Conservation (phyloP, 2,888 invertebrate species). For the Dioctria linearis region DNA sequence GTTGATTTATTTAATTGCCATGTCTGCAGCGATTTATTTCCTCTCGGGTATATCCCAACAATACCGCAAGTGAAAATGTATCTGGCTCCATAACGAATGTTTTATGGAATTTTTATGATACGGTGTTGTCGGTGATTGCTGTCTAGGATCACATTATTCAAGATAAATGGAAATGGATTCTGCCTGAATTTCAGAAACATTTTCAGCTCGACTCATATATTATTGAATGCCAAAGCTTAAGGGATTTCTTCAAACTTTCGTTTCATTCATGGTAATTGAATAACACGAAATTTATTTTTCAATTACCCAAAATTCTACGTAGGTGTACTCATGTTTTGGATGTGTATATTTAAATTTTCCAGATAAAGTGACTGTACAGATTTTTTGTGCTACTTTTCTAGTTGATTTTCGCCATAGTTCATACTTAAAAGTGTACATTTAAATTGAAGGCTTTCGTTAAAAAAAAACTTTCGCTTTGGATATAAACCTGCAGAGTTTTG, state of each 20-base stretch:
- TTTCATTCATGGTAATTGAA: slow-evolving; percentile 9
- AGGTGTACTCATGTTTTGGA: too few species aligned
- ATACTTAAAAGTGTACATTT: too few species aligned
- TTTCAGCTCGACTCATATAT: slow-evolving; percentile 18
- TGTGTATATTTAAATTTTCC: too few species aligned
- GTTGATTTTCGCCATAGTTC: too few species aligned
- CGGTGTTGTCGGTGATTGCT: slow-evolving; percentile 40
- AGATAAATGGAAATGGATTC: slow-evolving; percentile 40
- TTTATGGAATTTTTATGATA: slow-evolving; percentile 50
- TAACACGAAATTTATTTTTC: neutral
- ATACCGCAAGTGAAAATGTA: slow-evolving; percentile 50
- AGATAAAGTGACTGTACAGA: too few species aligned
- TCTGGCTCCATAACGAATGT: slow-evolving; percentile 34
- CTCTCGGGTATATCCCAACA: slow-evolving; percentile 14
- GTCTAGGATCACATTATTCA: slow-evolving; percentile 46
- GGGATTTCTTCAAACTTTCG: slow-evolving; percentile 4
- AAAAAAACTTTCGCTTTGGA: too few species aligned
- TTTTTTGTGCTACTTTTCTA: too few species aligned
- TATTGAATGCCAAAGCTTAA: slow-evolving; percentile 30
- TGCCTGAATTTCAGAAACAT: slow-evolving; percentile 21
- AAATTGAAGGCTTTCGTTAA: too few species aligned
- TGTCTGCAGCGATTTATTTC: slow-evolving; percentile 41
- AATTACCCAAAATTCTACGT: neutral
- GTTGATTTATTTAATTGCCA: slow-evolving; percentile 48
- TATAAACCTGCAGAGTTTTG: too few species aligned